Percentiles rank a stretch among this genome's conserved stretches.
Evolutionary conservation across 2,888 invertebrate species (phyloP).

Genomic region (Erynnis tages): DNA sequence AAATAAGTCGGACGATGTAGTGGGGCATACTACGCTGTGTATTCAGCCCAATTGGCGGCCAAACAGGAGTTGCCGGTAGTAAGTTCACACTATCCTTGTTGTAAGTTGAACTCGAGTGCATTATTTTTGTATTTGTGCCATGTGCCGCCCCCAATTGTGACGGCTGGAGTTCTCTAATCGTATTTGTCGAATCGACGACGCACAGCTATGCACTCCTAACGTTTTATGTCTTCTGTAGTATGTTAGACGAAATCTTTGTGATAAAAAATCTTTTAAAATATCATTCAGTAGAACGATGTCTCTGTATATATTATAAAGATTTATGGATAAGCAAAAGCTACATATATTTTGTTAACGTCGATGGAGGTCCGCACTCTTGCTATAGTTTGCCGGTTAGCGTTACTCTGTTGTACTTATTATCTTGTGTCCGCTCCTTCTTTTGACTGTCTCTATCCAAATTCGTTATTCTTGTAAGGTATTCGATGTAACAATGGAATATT

Average conservation of each 20-base stretch:
- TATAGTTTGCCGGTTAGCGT: conserved; percentile 59
- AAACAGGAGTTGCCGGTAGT: conserved; percentile 7
- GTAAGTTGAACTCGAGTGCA: conserved; percentile 10
- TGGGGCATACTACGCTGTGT: not conserved
- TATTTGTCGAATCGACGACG: not conserved
- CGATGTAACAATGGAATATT: conserved; percentile 76
- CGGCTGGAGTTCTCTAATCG: not conserved
- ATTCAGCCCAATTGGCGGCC: not conserved
- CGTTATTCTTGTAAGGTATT: conserved; percentile 50
- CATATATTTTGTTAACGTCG: conserved; percentile 74
- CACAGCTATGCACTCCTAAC: conserved; percentile 48
- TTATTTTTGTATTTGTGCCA: conserved; percentile 25
- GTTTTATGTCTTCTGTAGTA: conserved; percentile 56
- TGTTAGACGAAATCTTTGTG: conserved; percentile 69
- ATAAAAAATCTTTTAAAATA: conserved; percentile 65
- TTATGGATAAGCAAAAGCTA: conserved; percentile 63
- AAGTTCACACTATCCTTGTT: conserved; percentile 1
- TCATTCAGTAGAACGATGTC: conserved; percentile 62
- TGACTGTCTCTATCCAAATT: conserved; percentile 43
- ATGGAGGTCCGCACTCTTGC: conserved; percentile 58
- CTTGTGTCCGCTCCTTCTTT: conserved; percentile 45
- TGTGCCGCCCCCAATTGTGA: conserved; percentile 5
- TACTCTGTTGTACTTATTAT: conserved; percentile 31
- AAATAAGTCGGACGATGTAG: not conserved
- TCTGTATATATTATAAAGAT: conserved; percentile 60